phyloP scores from a whole-genome alignment of 2,113 vertebrate species.

The Daboia siamensis region DNA sequence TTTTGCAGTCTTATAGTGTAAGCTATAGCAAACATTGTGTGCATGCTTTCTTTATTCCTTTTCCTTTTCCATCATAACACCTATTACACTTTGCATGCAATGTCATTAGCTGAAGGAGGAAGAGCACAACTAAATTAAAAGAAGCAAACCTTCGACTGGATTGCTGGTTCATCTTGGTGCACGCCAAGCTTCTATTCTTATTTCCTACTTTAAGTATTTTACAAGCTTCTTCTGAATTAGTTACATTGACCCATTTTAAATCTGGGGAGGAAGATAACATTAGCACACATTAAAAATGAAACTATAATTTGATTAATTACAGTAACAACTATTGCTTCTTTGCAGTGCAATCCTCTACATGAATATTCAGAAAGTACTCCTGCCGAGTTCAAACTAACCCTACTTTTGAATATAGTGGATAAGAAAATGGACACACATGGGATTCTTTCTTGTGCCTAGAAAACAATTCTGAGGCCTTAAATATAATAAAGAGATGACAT shows the following conservation, averaged over 20 bases:
- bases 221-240: constrained; percentile 74
- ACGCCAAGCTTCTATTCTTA: constrained; percentile 84
- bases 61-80: not conserved
- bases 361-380: not conserved
- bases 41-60: not conserved
- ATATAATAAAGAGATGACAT: not conserved
- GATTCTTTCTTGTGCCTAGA: not conserved
- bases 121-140: constrained; percentile 18
- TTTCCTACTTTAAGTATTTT: constrained; percentile 82
- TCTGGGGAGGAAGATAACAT: constrained; percentile 63
- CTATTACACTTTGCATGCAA: not conserved
- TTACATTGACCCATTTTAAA: constrained; percentile 83
- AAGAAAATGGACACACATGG: not conserved
- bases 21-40: not conserved
- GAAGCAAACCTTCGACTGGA: constrained; percentile 85
- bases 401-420: not conserved
- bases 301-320: no score
- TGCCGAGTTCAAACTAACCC: not conserved
- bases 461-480: not conserved
- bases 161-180: constrained; percentile 86
- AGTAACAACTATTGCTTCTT: not conserved
- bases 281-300: not conserved
- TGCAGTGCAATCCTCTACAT: not conserved
- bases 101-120: not conserved
- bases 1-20: not conserved